phyloP scores from a whole-genome alignment of 2,888 invertebrate genomes.

The Ophraella communa region DNA sequence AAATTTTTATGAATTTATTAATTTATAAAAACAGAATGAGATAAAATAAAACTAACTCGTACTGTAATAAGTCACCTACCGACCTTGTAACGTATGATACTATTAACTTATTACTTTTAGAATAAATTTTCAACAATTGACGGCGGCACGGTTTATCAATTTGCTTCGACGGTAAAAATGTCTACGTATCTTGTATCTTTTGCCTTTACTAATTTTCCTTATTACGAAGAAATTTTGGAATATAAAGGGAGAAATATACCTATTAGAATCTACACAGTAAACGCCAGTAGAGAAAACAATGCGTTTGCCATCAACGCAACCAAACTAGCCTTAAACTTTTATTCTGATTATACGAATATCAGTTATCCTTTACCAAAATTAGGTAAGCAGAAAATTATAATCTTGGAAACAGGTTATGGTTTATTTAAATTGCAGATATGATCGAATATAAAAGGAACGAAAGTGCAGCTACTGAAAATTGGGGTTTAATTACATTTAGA shows the following conservation, averaged over 20 bases:
- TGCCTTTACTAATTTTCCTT: conserved; percentile 41
- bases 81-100: too few species aligned
- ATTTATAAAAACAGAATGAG: too few species aligned
- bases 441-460: conserved; percentile 44
- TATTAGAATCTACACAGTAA: conserved; percentile 41
- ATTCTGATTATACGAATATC: conserved; percentile 43
- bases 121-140: conserved; percentile 30
- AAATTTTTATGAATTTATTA: too few species aligned
- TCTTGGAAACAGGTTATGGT: neutral
- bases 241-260: conserved; percentile 33
- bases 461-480: conserved; percentile 48
- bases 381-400: conserved; percentile 36
- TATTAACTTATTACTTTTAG: conserved; percentile 36
- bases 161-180: conserved; percentile 44
- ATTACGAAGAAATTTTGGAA: conserved; percentile 34
- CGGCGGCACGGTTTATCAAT: conserved; percentile 42
- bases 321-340: conserved; percentile 40
- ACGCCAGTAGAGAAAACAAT: conserved; percentile 39
- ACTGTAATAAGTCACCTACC: too few species aligned
- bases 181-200: conserved; percentile 46
- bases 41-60: too few species aligned
- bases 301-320: conserved; percentile 37
- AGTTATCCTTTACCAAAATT: conserved; percentile 46
- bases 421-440: conserved; percentile 42
- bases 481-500: conserved; percentile 48